A percentile compares a stretch with the other conserved stretches of the same genome.
Evolutionary conservation across 1,140 invertebrate species (phyloP).

Genomic region (Calephelis nemesis): DNA sequence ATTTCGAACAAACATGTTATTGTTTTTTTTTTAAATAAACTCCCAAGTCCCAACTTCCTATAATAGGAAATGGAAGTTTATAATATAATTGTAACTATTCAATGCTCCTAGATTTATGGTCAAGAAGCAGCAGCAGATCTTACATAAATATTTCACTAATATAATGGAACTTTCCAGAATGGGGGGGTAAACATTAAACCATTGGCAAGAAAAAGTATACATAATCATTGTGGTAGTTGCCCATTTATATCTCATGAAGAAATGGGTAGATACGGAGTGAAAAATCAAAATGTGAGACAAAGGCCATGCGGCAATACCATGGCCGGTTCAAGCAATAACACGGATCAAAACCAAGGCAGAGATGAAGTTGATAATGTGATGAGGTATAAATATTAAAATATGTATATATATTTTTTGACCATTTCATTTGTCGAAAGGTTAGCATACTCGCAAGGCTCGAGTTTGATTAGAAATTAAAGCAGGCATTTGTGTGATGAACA

Average conservation of each 20-base stretch:
- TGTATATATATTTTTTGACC: too few species aligned
- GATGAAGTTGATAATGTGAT: constrained; percentile 64
- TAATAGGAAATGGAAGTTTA: too few species aligned
- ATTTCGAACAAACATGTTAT: too few species aligned
- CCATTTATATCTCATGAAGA: constrained; percentile 21
- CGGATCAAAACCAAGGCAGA: constrained; percentile 27
- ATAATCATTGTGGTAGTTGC: constrained; percentile 29
- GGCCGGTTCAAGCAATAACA: neutral
- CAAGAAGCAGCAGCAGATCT: neutral
- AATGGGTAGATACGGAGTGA: constrained; percentile 48
- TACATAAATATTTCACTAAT: neutral
- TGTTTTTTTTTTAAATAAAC: too few species aligned
- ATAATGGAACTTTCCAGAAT: constrained; percentile 36
- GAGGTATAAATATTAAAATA: constrained; percentile 38
- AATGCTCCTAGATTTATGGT: neutral
- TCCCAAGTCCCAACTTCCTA: too few species aligned
- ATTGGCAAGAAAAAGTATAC: constrained; percentile 49
- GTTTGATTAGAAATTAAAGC: too few species aligned
- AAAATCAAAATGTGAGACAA: constrained; percentile 18
- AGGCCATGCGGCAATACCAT: neutral
- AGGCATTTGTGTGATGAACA: too few species aligned
- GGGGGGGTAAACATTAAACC: constrained; percentile 43
- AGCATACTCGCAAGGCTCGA: too few species aligned
- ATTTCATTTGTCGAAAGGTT: too few species aligned
- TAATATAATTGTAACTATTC: neutral